Base-by-base conservation (phyloP, 2,888 invertebrate genomes). In the Drosophila paracracens region DNA sequence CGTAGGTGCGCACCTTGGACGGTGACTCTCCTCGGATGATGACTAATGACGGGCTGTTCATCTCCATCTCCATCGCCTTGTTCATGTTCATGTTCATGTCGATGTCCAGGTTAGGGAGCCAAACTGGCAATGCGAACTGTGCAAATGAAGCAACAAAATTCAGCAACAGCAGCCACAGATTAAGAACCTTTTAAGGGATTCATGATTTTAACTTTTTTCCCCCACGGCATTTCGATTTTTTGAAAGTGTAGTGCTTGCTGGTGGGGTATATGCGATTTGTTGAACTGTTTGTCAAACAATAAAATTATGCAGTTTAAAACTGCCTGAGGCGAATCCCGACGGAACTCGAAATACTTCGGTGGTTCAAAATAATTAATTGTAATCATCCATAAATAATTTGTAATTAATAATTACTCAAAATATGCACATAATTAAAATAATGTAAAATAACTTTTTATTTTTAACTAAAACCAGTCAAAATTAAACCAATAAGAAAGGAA, bases 161-260 rank as follows among this genome's bases (percentile, higher is more conserved):
- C 91, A 82, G 77, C 82, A 88, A 79, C 90, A 86, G 80, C 81
- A 85, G 83, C 83, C 81, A 70, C 86, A 91, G 92, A 91, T 92
- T 92, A 92, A 83, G 82, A 91, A 91, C 92, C 92, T 92, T 92
- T 92, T 92, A 92, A 92, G 87, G 91, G 90, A 91, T 92, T 92
- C 91, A 81, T 75, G 79, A 71, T 77, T 81, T 81, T 80, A 51
- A 79, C 75, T 81, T 76, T 79, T 81, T 35, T 11, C 50, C 18
- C 35, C 2, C 25, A 16, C 6, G 63, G 52, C 70, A 61, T 52
- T 62, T 50, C 18, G 25, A 11, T 38, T 35, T 36, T 38, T n/a
- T 16, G 13, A 8, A 2, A 29, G 11, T 33, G 40, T 11, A 27
- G 11, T 57, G 29, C 40, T 59, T 48, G 25, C 21, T 52, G 29